Conservation (phyloP, 2,888 invertebrate species). For the Taphrorychus bicolor region DNA sequence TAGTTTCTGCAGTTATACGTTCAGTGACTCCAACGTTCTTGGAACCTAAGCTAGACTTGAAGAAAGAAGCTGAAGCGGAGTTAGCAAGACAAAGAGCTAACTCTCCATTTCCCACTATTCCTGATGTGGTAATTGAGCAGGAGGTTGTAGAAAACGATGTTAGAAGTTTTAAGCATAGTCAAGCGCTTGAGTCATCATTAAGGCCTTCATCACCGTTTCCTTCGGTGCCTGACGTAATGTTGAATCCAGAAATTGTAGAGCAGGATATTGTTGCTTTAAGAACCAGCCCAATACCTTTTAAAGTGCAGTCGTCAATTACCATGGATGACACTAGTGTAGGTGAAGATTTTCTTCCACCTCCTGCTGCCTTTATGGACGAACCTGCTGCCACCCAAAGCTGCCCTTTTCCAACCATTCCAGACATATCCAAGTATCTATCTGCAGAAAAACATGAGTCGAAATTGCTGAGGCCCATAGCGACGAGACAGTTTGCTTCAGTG, state of each 20-base stretch:
- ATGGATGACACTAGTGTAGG: constrained; percentile 14
- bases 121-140: constrained; percentile 47
- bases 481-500: constrained; percentile 45
- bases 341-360: constrained; percentile 11
- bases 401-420: constrained; percentile 52
- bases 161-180: constrained; percentile 42
- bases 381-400: neutral
- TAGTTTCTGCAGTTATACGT: constrained; percentile 34
- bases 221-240: constrained; percentile 51
- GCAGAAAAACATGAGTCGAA: constrained; percentile 42
- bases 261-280: constrained; percentile 51
- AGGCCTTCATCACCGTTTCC: constrained; percentile 53
- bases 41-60: constrained; percentile 34
- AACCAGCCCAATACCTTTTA: constrained; percentile 50
- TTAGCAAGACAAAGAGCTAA: constrained; percentile 34
- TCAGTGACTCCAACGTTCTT: constrained; percentile 45
- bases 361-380: constrained; percentile 16
- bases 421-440: constrained; percentile 50
- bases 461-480: constrained; percentile 47
- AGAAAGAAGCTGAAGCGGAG: constrained; percentile 42
- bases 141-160: constrained; percentile 47
- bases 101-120: constrained; percentile 51
- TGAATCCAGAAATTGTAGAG: constrained; percentile 53
- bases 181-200: constrained; percentile 42
- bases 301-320: constrained; percentile 33